phyloP scores from a whole-genome alignment of 1,140 invertebrate genomes.

The Carposina sasakii region DNA sequence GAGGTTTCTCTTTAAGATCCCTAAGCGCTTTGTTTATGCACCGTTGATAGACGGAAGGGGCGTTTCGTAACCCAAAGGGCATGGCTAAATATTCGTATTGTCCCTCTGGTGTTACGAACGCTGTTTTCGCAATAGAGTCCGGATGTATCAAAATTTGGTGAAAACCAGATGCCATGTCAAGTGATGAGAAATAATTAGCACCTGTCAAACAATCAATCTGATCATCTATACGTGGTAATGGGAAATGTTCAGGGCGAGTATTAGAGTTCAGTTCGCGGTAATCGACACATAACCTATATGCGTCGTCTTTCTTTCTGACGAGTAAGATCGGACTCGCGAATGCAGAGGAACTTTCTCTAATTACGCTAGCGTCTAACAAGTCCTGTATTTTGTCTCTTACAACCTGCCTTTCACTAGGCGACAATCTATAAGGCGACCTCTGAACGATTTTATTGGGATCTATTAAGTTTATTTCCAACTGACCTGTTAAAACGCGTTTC shows the following conservation, averaged over 20 bases:
- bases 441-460: conserved; percentile 18
- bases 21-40: conserved; percentile 20
- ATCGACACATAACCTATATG: conserved; percentile 9
- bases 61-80: no score
- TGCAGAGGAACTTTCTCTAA: conserved; percentile 21
- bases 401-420: conserved; percentile 18
- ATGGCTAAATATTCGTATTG: no score
- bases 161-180: conserved; percentile 68
- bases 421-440: conserved; percentile 17
- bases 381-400: conserved; percentile 22
- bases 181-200: conserved; percentile 18
- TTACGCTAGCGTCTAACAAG: conserved; percentile 14
- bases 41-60: no score
- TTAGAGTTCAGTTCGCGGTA: conserved; percentile 22
- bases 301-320: conserved; percentile 29
- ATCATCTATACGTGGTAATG: conserved; percentile 67
- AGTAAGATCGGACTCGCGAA: conserved; percentile 31
- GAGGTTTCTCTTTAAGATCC: conserved; percentile 4
- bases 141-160: conserved; percentile 44
- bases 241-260: conserved; percentile 58
- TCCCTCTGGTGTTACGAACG: no score
- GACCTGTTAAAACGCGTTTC: conserved; percentile 14
- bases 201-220: conserved; percentile 40
- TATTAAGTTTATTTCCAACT: conserved; percentile 17
- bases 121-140: conserved; percentile 36